Percentiles rank a stretch among this genome's conserved stretches.
phyloP scores from a whole-genome alignment of 2,113 vertebrate species.

The Colossoma macropomum region DNA sequence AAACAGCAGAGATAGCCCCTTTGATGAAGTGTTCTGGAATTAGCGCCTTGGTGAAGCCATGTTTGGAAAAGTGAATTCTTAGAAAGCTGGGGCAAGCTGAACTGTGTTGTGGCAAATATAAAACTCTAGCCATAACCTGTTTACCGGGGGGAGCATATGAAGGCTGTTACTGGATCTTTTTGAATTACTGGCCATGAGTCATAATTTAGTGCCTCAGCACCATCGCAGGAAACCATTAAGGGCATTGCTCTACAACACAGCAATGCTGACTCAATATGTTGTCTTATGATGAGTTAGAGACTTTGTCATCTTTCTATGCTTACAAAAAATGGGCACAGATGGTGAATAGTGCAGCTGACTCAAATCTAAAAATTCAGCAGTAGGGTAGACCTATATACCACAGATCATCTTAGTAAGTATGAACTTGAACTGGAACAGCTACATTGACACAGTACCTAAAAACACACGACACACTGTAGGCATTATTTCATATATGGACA shows the following conservation, averaged over 20 bases:
- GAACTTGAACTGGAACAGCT: too few species aligned
- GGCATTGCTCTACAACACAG: neutral
- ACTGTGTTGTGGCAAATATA: slow-evolving; percentile 28
- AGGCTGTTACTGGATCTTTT: neutral
- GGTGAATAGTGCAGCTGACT: too few species aligned
- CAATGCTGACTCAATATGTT: neutral
- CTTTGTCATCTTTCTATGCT: neutral
- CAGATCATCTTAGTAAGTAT: too few species aligned
- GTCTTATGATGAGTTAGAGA: neutral
- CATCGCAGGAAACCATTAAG: neutral
- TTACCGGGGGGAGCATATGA: neutral
- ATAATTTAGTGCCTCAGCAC: neutral
- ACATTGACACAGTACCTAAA: too few species aligned
- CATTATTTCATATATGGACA: too few species aligned
- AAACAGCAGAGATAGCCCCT: slow-evolving; percentile 19
- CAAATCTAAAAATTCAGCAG: too few species aligned
- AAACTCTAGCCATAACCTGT: slow-evolving; percentile 5
- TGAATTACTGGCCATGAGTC: neutral
- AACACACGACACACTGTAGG: too few species aligned
- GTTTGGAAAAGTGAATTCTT: slow-evolving; percentile 19
- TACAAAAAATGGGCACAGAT: too few species aligned
- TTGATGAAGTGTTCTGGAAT: slow-evolving; percentile 34
- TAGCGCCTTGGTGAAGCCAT: slow-evolving; percentile 14
- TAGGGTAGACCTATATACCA: too few species aligned
- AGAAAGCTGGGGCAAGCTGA: neutral